These are phyloP conservation scores for Hoplias malabaricus DNA, from an alignment of 2,113 vertebrate species.

Conservation along the genomic window DNA sequence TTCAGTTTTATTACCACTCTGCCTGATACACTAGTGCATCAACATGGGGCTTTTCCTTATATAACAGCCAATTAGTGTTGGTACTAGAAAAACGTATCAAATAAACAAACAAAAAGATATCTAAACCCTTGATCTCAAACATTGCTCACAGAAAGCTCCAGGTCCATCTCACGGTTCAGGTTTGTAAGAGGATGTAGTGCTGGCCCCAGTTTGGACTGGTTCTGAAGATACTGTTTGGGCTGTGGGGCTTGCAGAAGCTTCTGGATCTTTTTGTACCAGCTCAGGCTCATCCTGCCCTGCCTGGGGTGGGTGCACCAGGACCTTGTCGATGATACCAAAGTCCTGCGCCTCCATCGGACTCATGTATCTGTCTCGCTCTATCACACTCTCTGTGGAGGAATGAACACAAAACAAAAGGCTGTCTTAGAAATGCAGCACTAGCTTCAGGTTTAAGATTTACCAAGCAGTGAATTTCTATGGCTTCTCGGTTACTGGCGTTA, in stretches of 20 bases:
- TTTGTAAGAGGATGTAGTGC: conserved; percentile 64
- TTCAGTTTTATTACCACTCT: no score
- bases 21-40: no score
- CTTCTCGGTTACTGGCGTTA: not conserved
- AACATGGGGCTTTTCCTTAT: not conserved
- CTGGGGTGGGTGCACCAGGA: conserved; percentile 88
- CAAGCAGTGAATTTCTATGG: no score
- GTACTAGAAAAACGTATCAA: not conserved
- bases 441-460: not conserved
- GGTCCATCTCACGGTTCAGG: conserved; percentile 64
- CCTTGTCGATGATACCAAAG: conserved; percentile 87
- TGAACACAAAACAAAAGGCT: not conserved
- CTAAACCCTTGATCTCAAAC: not conserved
- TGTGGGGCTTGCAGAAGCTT: conserved; percentile 19
- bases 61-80: no score
- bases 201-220: conserved; percentile 38
- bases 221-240: conserved; percentile 51
- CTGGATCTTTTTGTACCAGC: conserved; percentile 80
- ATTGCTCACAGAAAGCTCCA: not conserved
- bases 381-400: conserved; percentile 74
- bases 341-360: conserved; percentile 91
- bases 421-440: not conserved
- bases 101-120: not conserved
- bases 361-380: conserved; percentile 94
- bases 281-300: conserved; percentile 87